These are phyloP conservation scores for Prunella himalayana DNA, from an alignment of 2,113 vertebrate species.

Conservation along the genomic window DNA sequence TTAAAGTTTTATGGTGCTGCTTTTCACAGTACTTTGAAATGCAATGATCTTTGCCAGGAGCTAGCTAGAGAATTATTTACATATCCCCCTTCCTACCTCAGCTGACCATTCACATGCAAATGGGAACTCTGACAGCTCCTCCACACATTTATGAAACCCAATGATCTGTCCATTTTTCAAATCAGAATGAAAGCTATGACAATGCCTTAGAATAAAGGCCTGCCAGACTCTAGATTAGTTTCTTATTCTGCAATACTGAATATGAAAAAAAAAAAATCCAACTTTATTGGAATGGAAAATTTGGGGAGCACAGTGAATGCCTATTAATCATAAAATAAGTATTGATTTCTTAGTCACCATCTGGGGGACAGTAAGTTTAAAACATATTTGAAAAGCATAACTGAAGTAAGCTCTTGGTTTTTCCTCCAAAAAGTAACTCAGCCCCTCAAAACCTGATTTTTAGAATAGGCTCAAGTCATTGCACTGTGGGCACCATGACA, in stretches of 20 bases:
- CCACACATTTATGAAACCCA: constrained; percentile 3
- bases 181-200: background rate
- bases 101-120: constrained; percentile 61
- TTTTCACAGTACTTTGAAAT: constrained; percentile 55
- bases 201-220: background rate
- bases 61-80: constrained; percentile 17
- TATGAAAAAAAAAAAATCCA: background rate
- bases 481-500: background rate
- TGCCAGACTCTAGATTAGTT: background rate
- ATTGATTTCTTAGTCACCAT: background rate
- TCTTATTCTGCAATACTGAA: background rate
- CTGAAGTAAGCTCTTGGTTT: background rate
- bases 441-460: background rate
- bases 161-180: constrained; percentile 36
- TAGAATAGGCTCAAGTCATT: background rate
- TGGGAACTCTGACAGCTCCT: constrained; percentile 34
- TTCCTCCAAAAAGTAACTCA: background rate
- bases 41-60: constrained; percentile 28
- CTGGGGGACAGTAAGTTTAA: background rate
- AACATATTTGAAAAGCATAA: background rate
- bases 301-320: background rate
- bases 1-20: constrained; percentile 26
- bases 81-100: constrained; percentile 24
- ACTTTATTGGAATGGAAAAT: background rate
- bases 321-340: background rate